Base-by-base conservation (phyloP, 2,888 invertebrate species). In the Polyommatus iphigenia region DNA sequence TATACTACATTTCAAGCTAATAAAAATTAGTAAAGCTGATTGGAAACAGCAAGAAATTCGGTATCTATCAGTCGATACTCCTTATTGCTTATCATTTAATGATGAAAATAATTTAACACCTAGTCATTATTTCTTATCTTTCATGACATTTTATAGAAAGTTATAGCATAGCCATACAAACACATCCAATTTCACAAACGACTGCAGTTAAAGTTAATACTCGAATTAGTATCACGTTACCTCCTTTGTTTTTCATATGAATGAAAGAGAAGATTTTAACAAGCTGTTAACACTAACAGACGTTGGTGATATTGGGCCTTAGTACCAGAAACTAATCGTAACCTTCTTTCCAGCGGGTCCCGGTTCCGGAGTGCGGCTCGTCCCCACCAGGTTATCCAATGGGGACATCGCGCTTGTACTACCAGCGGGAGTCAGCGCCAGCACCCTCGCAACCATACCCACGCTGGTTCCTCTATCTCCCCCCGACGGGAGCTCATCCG, bases 371-470 rank as follows among this genome's bases (percentile, higher is more conserved):
- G 95, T 97, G 3, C 97, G 97, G 80, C 91, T 98, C 77, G 96
- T 98, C 18, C 97, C 97, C 32, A 98, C 97, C 15, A 95, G 97
- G 81, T 87, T 98, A 24, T 95, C 97, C 36, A 98, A 97, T 85
- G 98, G 98, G 0, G 97, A 97, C 88, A 96, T 98, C 81, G 97
- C 98, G 0, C 91, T 98, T 24, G 96, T 98, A 0, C 87, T 98
- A 78, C 97, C 97, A 0, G 95, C 96, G 6, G 95, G 95, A 32
- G 92, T 95, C 32, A 95, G 94, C 59, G 88, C 92, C 72, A 91
- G 88, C 79, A 92, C 92, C 7, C 88, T 95, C 76, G 89, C 94
- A 0, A 95, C 95, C 0, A 89, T 96, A 62, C 97, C 97, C 0
- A 95, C 96, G 54, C 87, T 97, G 41, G 96, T 97, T 62, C 96